Percentiles rank a stretch among this genome's conserved stretches.
Evolutionary conservation across 2,888 invertebrate species (phyloP).

Genomic region (Limnephilus lunatus): DNA sequence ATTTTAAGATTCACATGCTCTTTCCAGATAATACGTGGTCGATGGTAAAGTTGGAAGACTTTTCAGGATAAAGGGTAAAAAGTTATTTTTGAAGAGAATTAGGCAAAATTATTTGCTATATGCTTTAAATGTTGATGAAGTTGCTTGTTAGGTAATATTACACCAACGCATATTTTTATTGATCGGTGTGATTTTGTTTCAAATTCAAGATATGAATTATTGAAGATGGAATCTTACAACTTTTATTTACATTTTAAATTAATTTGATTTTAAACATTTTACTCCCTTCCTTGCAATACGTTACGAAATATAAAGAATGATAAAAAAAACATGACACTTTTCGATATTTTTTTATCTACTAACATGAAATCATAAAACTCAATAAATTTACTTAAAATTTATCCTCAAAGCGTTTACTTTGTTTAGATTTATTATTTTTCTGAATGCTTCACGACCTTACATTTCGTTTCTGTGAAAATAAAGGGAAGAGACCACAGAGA

Average conservation of each 20-base stretch:
- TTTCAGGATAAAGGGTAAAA: too few species aligned
- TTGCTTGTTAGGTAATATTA: too few species aligned
- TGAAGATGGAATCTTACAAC: too few species aligned
- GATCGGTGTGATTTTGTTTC: too few species aligned
- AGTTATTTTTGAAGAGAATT: too few species aligned
- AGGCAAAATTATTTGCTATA: too few species aligned
- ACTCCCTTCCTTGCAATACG: background rate
- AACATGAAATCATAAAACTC: background rate
- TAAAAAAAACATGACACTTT: background rate
- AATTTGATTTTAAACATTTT: background rate
- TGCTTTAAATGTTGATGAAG: too few species aligned
- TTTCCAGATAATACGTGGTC: too few species aligned
- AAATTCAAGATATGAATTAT: too few species aligned
- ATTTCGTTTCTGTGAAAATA: background rate
- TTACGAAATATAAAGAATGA: background rate
- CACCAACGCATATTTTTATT: too few species aligned
- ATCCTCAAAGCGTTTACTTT: background rate
- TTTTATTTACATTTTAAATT: background rate
- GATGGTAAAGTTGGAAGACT: too few species aligned
- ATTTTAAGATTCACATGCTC: too few species aligned
- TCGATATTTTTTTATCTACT: background rate
- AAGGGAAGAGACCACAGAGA: background rate
- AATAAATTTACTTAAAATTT: background rate
- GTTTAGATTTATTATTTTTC: background rate
- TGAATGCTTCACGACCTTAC: background rate